phyloP scores from a whole-genome alignment of 2,888 invertebrate species.

The Patella depressa region DNA sequence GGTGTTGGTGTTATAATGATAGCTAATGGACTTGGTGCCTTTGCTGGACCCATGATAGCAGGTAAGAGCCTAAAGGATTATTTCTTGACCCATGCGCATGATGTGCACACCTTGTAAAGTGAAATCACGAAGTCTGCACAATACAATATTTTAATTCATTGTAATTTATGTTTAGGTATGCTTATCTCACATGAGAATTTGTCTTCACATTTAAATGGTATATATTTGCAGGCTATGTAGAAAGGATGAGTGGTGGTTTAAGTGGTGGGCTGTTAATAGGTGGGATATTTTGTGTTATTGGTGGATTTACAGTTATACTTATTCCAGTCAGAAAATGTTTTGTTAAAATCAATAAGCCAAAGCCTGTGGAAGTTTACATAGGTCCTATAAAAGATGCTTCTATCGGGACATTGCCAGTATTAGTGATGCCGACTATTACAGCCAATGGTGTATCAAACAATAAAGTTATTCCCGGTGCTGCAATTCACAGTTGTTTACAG shows the following conservation, averaged over 20 bases:
- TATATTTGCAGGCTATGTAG: too few species aligned
- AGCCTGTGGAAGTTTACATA: neutral
- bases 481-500: neutral
- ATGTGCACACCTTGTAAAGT: too few species aligned
- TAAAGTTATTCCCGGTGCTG: neutral
- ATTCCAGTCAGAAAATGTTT: neutral
- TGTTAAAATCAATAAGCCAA: neutral
- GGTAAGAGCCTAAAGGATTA: conserved; percentile 35
- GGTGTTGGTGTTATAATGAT: conserved; percentile 58
- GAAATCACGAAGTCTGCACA: too few species aligned
- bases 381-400: neutral
- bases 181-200: too few species aligned
- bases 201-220: too few species aligned
- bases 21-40: conserved; percentile 54
- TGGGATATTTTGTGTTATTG: neutral
- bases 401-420: neutral
- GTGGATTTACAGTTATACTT: neutral
- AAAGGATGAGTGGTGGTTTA: neutral
- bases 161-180: too few species aligned
- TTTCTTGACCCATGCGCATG: neutral
- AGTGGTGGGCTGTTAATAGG: neutral
- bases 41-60: conserved; percentile 48
- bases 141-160: too few species aligned
- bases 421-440: neutral
- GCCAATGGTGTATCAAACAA: neutral